Evolutionary conservation across 2,888 invertebrate genomes (phyloP).

Genomic region (Apamea epomidion): DNA sequence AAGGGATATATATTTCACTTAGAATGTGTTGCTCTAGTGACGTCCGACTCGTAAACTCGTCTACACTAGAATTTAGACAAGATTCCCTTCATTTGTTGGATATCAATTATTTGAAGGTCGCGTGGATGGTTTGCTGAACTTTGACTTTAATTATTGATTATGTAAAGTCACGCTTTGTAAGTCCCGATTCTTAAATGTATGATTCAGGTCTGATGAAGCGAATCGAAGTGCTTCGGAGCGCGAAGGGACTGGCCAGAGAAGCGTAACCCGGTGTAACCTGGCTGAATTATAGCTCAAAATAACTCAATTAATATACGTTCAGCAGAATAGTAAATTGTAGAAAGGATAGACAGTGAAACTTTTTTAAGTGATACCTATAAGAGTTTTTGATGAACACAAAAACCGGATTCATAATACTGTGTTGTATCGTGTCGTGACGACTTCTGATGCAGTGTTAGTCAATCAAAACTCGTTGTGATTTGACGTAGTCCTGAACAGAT

Average conservation of each 20-base stretch:
- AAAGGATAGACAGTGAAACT: neutral
- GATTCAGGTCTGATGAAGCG: slow-evolving; percentile 34
- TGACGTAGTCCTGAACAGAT: neutral
- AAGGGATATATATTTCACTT: slow-evolving; percentile 66
- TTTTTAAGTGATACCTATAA: neutral
- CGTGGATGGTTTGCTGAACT: slow-evolving; percentile 22
- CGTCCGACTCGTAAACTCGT: slow-evolving; percentile 60
- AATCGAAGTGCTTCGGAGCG: slow-evolving; percentile 21
- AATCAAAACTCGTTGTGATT: neutral
- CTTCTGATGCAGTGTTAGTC: neutral
- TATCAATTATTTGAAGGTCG: slow-evolving; percentile 34
- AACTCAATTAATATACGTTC: slow-evolving; percentile 10
- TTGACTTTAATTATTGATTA: slow-evolving; percentile 26
- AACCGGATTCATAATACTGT: neutral
- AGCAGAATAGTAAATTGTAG: neutral
- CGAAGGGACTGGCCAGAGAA: slow-evolving; percentile 14
- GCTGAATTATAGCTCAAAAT: slow-evolving; percentile 3
- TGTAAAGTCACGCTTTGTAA: slow-evolving; percentile 30
- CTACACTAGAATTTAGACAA: slow-evolving; percentile 42
- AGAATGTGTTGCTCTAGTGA: slow-evolving; percentile 62
- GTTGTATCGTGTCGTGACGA: neutral
- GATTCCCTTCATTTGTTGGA: slow-evolving; percentile 51
- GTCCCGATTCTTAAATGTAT: slow-evolving; percentile 21
- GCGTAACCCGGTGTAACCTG: neutral
- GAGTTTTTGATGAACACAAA: neutral